Percentiles rank a stretch among this genome's conserved stretches.
Evolutionary conservation across 2,888 invertebrate species (phyloP).

Genomic region (Leistus spinibarbis): DNA sequence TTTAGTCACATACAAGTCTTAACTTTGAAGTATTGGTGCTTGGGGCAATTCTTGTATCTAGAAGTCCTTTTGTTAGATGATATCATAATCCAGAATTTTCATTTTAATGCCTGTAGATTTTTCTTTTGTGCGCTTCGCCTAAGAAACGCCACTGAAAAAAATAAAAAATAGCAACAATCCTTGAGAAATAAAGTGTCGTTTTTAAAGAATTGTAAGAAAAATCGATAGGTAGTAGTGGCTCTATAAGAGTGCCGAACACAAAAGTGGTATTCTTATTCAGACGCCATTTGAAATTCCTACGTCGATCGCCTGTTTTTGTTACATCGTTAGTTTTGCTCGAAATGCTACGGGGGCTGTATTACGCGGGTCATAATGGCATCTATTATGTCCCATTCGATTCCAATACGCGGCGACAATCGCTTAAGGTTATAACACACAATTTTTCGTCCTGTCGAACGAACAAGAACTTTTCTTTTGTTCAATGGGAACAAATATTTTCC

Average conservation of each 20-base stretch:
- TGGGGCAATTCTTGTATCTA: no score
- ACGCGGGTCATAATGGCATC: slow-evolving; percentile 32
- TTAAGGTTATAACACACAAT: slow-evolving; percentile 34
- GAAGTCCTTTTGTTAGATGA: no score
- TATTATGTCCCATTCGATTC: slow-evolving; percentile 36
- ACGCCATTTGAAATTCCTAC: slow-evolving; percentile 3
- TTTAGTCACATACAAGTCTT: no score
- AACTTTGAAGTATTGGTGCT: no score
- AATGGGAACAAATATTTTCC: not conserved
- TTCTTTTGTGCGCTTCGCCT: no score
- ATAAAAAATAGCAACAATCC: no score
- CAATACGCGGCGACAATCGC: slow-evolving; percentile 32
- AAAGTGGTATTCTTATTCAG: not conserved
- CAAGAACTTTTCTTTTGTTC: slow-evolving; percentile 7
- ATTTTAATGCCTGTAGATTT: no score
- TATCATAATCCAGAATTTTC: no score
- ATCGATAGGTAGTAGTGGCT: not conserved
- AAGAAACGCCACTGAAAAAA: no score
- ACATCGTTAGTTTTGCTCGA: slow-evolving; percentile 37
- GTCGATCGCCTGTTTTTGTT: slow-evolving; percentile 4
- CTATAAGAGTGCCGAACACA: not conserved
- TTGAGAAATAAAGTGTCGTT: not conserved
- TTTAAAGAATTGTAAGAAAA: not conserved
- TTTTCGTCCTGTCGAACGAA: slow-evolving; percentile 22
- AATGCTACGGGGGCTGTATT: slow-evolving; percentile 21